phyloP scores from a whole-genome alignment of 1,140 invertebrate genomes.

The Drosophila jambulina region DNA sequence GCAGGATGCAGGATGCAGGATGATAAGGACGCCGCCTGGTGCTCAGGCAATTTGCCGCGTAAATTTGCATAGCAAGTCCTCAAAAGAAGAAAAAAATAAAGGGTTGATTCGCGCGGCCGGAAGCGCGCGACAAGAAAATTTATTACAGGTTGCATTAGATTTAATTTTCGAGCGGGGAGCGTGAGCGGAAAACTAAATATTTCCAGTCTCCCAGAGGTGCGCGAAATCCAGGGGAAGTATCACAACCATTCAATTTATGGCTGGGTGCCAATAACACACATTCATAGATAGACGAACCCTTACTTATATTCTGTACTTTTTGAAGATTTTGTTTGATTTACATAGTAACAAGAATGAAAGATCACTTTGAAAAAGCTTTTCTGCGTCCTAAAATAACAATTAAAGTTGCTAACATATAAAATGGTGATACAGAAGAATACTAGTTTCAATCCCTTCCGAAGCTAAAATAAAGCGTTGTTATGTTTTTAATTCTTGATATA shows the following conservation, averaged over 20 bases:
- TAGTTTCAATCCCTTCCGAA: neutral
- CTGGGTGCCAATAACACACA: neutral
- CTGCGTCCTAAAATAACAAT: too few species aligned
- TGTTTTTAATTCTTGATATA: neutral
- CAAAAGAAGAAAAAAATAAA: constrained; percentile 51
- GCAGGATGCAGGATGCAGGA: constrained; percentile 27
- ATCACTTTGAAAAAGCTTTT: too few species aligned
- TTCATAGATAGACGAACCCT: neutral
- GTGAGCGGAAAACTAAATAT: constrained; percentile 55
- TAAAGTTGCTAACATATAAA: neutral
- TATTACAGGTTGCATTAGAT: constrained; percentile 84
- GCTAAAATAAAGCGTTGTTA: too few species aligned
- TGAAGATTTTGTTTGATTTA: neutral
- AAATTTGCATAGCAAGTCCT: constrained; percentile 67
- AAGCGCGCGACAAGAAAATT: constrained; percentile 72
- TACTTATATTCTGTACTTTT: neutral
- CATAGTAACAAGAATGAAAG: neutral
- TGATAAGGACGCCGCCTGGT: constrained; percentile 57
- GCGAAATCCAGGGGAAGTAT: neutral
- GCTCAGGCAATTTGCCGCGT: constrained; percentile 58
- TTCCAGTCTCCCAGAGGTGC: neutral
- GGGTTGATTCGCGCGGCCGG: constrained; percentile 74
- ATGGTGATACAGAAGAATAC: neutral
- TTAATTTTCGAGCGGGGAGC: constrained; percentile 70
- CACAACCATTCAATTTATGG: neutral